Conservation (phyloP, 2,113 vertebrate species). For the Tauraco erythrolophus region DNA sequence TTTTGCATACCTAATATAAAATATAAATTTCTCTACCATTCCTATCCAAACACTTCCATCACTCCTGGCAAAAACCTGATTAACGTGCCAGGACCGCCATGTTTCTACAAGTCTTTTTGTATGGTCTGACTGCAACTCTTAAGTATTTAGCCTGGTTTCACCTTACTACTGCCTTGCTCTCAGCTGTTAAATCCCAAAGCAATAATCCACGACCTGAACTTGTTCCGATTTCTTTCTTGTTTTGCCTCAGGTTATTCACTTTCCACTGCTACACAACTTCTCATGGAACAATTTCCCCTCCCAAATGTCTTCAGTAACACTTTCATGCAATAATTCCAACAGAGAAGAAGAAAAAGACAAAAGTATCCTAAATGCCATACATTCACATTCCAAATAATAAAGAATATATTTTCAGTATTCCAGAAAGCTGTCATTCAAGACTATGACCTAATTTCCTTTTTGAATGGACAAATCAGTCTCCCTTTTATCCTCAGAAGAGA, state of each 20-base stretch:
- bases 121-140: neutral
- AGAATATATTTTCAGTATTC: neutral
- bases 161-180: neutral
- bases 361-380: neutral
- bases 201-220: constrained; percentile 33
- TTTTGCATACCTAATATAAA: neutral
- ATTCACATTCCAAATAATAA: neutral
- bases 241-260: constrained; percentile 51
- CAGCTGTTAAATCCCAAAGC: neutral
- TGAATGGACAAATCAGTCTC: neutral
- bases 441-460: neutral
- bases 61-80: neutral
- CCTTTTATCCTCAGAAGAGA: neutral
- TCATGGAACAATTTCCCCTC: neutral
- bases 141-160: constrained; percentile 34
- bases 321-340: neutral
- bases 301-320: neutral
- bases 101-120: neutral
- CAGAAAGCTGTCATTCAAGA: neutral
- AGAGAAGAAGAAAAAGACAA: neutral
- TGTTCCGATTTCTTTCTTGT: constrained; percentile 4
- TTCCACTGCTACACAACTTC: neutral
- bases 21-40: neutral
- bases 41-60: neutral
- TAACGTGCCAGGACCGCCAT: neutral